Evolutionary conservation across 37 sponge, comb jelly and placozoan species (phyloP).

Genomic region (Beroe ovata): DNA sequence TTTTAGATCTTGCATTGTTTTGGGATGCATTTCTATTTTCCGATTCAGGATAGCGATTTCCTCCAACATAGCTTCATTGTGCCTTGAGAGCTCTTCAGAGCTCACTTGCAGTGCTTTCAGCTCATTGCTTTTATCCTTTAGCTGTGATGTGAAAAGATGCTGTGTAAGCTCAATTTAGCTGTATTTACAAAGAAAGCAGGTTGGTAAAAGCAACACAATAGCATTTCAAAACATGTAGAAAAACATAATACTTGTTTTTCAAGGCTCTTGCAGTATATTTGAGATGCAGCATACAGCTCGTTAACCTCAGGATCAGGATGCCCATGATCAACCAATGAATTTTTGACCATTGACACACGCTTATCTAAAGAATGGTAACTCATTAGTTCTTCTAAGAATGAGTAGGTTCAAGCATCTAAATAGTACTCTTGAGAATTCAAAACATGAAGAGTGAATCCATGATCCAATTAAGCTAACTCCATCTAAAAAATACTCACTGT

Average conservation of each 20-base stretch:
- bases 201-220: neutral
- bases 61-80: slow-evolving; percentile 57
- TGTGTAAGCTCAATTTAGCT: no score
- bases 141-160: slow-evolving; percentile 18
- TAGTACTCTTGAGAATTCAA: no score
- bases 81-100: slow-evolving; percentile 29
- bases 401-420: no score
- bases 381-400: no score
- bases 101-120: neutral
- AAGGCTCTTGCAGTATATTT: slow-evolving; percentile 33
- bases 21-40: slow-evolving; percentile 38
- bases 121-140: slow-evolving; percentile 40
- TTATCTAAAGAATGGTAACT: neutral
- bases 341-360: neutral
- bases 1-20: slow-evolving; percentile 33
- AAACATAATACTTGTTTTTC: slow-evolving; percentile 21
- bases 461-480: no score
- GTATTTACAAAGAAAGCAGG: neutral
- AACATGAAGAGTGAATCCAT: no score
- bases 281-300: slow-evolving; percentile 40
- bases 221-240: neutral
- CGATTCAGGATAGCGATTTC: neutral
- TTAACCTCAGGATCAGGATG: neutral
- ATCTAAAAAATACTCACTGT: neutral
- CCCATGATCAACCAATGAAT: neutral